Base-by-base conservation (phyloP, 64 coral and sea anemone genomes). In the Actinia tenebrosa region DNA sequence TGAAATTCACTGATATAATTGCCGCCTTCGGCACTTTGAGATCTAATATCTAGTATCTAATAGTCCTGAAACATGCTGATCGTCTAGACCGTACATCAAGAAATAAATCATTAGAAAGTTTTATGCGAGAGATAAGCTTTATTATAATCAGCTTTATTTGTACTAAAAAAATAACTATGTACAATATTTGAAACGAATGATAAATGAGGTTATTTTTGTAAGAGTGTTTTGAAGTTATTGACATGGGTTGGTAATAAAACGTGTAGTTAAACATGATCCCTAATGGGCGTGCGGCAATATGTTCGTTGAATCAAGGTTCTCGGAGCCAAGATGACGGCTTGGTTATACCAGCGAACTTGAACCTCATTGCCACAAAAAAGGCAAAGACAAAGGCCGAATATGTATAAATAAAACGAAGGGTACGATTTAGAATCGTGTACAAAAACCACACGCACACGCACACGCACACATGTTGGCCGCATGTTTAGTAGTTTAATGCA, bases 401-500 rank as follows among this genome's bases (percentile, higher is more conserved):
- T 42, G 2, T 25, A 75, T 42, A 42, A 42, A 75, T 15, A 42
- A 30, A 71, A 71, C 7, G 53, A 26, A 3, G n/a, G 7, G 22
- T 14, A 30, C 14, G 13, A 30, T 75, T 13, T 50, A 50, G 47
- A 50, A 50, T 8, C 47, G 47, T 50, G 7, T 50, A 50, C 47
- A 42, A 75, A 25, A 14, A 75, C 15, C 56, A 58, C 56, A 55
- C 53, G 11, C 11, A 58, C 56, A 58, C 56, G 56, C 56, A 13
- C 15, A 11, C 15, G 15, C 56, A 58, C 56, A 42, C n/a, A 30
- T 5, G 26, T 18, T 75, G 69, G 1, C 69, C 46, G 42, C 79
- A 20, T 26, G 45, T 43, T 79, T 89, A 99, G 56, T 99, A 99
- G 75, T 99, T 99, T 14, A 99, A 84, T 4, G 96, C 96, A 42